phyloP scores from a whole-genome alignment of 2,113 vertebrate genomes.

The Lepisosteus oculatus region DNA sequence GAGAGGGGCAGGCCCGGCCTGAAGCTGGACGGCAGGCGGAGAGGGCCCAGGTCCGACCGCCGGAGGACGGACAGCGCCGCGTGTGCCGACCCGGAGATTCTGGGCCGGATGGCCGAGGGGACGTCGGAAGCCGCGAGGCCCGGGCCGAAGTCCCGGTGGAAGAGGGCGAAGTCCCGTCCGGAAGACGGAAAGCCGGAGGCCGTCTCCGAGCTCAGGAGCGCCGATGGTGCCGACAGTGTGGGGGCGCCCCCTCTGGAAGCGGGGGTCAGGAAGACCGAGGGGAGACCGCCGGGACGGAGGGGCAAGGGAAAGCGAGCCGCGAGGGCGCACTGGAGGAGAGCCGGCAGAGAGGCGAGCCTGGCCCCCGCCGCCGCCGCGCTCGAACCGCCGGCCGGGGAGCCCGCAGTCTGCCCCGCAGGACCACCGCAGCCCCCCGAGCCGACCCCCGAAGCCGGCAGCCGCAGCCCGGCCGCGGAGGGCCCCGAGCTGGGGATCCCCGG shows the following conservation, averaged over 20 bases:
- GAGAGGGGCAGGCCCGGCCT: slow-evolving; percentile 31
- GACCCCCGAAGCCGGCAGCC: no score
- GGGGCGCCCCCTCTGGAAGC: slow-evolving; percentile 12
- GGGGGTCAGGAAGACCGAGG: slow-evolving; percentile 16
- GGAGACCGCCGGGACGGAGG: background rate
- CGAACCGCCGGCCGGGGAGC: no score
- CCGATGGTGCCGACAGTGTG: background rate
- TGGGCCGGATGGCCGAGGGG: background rate
- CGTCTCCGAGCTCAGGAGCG: slow-evolving; percentile 11
- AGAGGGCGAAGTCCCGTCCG: no score
- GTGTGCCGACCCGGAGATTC: background rate
- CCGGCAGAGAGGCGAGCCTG: no score
- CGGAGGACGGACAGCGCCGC: slow-evolving; percentile 22
- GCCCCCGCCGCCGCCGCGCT: no score
- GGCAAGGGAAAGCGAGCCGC: background rate
- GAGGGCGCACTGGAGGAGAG: no score
- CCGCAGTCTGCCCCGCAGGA: no score
- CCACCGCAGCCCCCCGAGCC: no score
- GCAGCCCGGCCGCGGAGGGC: slow-evolving; percentile 12
- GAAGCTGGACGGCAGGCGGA: slow-evolving; percentile 15
- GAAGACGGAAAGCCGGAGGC: no score
- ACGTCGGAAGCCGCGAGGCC: no score
- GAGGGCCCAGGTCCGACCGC: no score
- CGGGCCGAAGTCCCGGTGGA: no score
- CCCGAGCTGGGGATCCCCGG: slow-evolving; percentile 53